Conservation (phyloP, 2,888 invertebrate species). For the Dilophus febrilis region DNA sequence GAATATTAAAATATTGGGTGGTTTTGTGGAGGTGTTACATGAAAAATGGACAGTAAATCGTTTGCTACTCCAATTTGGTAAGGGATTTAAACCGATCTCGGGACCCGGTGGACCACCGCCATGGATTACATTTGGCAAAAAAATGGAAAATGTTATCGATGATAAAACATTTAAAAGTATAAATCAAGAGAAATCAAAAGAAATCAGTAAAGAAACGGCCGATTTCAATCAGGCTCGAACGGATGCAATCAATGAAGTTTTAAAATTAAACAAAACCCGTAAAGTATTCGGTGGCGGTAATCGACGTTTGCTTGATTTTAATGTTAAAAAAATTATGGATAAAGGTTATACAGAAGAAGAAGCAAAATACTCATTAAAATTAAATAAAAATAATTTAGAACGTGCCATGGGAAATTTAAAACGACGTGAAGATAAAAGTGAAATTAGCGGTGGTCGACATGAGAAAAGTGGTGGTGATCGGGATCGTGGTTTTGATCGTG, state of each 20-base stretch:
- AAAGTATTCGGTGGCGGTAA: constrained; percentile 49
- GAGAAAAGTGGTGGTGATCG: neutral
- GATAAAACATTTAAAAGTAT: constrained; percentile 53
- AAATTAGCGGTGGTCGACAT: constrained; percentile 4
- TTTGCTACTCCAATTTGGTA: constrained; percentile 44
- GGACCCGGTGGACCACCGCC: constrained; percentile 61
- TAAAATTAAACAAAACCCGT: constrained; percentile 45
- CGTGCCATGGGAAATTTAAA: constrained; percentile 50
- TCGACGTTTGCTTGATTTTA: constrained; percentile 51
- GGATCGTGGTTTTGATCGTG: neutral
- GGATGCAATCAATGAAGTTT: constrained; percentile 78
- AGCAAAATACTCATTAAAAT: constrained; percentile 52
- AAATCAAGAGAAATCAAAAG: constrained; percentile 39
- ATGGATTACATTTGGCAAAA: constrained; percentile 84
- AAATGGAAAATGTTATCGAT: constrained; percentile 38
- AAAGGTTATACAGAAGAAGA: constrained; percentile 63
- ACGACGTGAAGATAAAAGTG: constrained; percentile 28
- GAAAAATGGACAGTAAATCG: constrained; percentile 76
- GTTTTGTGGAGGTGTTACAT: constrained; percentile 60
- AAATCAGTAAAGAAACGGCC: constrained; percentile 44
- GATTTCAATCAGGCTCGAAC: constrained; percentile 82
- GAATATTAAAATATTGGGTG: constrained; percentile 61
- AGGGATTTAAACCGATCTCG: constrained; percentile 24
- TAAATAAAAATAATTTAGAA: constrained; percentile 55
- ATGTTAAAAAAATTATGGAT: constrained; percentile 62